These are phyloP conservation scores for Cydia fagiglandana DNA, from an alignment of 1,140 invertebrate genomes.

Conservation along the genomic window DNA sequence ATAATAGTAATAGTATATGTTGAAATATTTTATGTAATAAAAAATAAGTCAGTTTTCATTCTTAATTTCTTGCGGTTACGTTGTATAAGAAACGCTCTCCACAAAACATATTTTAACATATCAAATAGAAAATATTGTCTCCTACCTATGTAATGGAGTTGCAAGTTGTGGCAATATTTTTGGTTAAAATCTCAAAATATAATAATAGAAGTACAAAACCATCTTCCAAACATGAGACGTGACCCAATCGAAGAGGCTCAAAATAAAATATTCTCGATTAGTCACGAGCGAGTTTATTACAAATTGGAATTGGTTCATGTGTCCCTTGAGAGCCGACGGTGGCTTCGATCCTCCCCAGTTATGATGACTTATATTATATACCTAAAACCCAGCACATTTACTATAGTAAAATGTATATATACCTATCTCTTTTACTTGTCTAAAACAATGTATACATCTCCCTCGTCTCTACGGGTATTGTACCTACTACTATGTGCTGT, in stretches of 20 bases:
- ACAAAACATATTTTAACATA: no score
- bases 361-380: conserved; percentile 37
- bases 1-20: no score
- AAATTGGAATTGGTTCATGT: conserved; percentile 58
- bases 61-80: no score
- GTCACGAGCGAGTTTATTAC: conserved; percentile 57
- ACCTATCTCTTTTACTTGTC: no score
- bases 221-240: conserved; percentile 53
- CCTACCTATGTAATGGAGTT: no score
- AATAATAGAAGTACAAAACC: not conserved
- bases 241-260: conserved; percentile 59
- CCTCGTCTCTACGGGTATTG: no score
- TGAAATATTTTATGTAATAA: no score
- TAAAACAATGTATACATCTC: no score
- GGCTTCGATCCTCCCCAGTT: conserved; percentile 40
- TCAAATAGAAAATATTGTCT: no score
- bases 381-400: not conserved
- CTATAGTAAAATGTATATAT: not conserved
- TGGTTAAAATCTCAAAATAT: not conserved
- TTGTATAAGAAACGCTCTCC: no score
- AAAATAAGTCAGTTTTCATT: no score
- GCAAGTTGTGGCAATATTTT: not conserved
- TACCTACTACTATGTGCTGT: no score
- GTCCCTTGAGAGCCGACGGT: conserved; percentile 44
- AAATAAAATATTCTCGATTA: conserved; percentile 56